Percentiles rank a stretch among this genome's conserved stretches.
These are phyloP conservation scores for Aleadryas rufinucha DNA, from an alignment of 2,113 vertebrate species.

Conservation along the genomic window DNA sequence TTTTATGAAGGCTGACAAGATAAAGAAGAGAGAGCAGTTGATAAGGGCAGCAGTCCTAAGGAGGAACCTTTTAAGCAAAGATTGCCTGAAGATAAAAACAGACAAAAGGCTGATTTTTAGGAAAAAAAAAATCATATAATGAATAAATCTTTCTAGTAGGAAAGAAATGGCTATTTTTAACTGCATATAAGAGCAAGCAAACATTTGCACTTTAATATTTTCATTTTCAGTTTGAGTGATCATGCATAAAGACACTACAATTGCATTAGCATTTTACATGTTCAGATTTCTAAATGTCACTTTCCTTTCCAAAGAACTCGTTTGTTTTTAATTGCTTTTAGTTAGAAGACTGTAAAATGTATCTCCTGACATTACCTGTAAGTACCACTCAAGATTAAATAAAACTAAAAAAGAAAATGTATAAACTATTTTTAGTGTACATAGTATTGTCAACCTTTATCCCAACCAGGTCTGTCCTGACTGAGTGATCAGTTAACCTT, in stretches of 20 bases:
- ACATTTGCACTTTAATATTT: background rate
- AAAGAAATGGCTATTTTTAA: background rate
- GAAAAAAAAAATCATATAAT: background rate
- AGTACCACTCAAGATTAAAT: background rate
- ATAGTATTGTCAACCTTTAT: background rate
- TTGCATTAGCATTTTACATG: background rate
- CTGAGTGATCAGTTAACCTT: background rate
- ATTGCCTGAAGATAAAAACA: background rate
- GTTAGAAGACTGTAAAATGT: background rate
- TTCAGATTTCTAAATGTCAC: background rate
- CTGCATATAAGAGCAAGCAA: background rate
- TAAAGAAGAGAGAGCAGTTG: background rate
- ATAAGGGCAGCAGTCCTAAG: background rate
- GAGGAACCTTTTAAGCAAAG: background rate
- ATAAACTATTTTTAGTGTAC: background rate
- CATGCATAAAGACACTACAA: background rate
- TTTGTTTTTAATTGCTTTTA: background rate
- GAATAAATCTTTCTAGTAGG: background rate
- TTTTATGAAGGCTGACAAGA: background rate
- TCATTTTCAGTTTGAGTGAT: background rate
- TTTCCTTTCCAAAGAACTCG: background rate
- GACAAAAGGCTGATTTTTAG: background rate
- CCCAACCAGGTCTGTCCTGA: background rate
- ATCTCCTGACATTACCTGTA: background rate
- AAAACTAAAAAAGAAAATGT: background rate